Percentiles rank a stretch among this genome's conserved stretches.
These are phyloP conservation scores for Sebastes oblongus DNA, from an alignment of 2,797 vertebrate genomes.

Conservation along the genomic window DNA sequence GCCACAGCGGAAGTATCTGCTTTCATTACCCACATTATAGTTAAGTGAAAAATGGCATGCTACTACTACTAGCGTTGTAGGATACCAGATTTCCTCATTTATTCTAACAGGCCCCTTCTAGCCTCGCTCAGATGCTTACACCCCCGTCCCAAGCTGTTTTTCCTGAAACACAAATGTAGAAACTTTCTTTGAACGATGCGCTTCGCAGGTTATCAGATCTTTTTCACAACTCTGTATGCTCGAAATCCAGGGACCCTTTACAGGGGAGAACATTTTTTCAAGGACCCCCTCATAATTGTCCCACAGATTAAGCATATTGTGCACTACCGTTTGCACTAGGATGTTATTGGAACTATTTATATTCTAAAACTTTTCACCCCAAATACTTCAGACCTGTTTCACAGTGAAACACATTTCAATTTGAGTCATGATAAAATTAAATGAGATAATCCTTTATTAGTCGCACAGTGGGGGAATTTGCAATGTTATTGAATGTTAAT, in stretches of 20 bases:
- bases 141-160: background rate
- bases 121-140: background rate
- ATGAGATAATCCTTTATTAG: too few relatives aligned
- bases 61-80: background rate
- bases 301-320: too few relatives aligned
- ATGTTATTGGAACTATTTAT: too few relatives aligned
- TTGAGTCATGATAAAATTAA: rapidly evolving
- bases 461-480: too few relatives aligned
- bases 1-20: background rate
- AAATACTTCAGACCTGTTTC: too few relatives aligned
- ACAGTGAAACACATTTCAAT: too few relatives aligned
- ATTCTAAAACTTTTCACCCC: too few relatives aligned
- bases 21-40: background rate
- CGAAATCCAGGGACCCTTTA: background rate
- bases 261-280: too few relatives aligned
- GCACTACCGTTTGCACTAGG: too few relatives aligned
- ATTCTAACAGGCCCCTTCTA: background rate
- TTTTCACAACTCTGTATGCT: background rate
- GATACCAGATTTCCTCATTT: background rate
- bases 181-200: background rate
- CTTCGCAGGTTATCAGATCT: background rate
- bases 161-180: background rate
- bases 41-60: background rate
- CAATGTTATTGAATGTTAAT: too few relatives aligned
- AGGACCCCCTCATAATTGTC: rapidly evolving